phyloP scores from a whole-genome alignment of 2,113 vertebrate genomes.

The Gambusia holbrooki region DNA sequence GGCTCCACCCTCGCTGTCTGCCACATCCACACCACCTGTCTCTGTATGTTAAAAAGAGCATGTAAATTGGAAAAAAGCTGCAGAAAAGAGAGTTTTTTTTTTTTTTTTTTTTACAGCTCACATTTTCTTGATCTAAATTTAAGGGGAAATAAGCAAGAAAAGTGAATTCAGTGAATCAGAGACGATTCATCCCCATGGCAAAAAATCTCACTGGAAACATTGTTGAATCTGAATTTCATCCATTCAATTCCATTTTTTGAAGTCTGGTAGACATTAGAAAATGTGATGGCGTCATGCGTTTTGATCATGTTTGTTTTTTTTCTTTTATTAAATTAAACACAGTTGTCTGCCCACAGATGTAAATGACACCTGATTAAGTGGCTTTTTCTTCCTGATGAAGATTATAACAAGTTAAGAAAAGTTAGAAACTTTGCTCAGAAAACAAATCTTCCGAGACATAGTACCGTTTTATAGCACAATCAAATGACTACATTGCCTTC shows the following conservation, averaged over 20 bases:
- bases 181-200: slow-evolving; percentile 10
- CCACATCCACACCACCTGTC: slow-evolving; percentile 6
- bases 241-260: slow-evolving; percentile 7
- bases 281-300: background rate
- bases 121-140: slow-evolving; percentile 5
- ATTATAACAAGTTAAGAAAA: background rate
- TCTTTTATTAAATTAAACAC: too few relatives aligned
- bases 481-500: too few relatives aligned
- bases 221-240: slow-evolving; percentile 26
- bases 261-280: background rate
- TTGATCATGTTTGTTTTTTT: background rate
- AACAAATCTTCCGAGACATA: too few relatives aligned
- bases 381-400: background rate
- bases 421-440: too few relatives aligned
- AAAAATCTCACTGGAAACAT: slow-evolving; percentile 6
- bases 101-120: too few relatives aligned
- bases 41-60: slow-evolving; percentile 6
- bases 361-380: background rate
- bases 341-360: background rate
- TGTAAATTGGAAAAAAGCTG: slow-evolving; percentile 2
- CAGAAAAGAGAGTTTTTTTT: background rate
- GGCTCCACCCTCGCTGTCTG: slow-evolving; percentile 21
- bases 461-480: too few relatives aligned
- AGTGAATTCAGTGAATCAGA: slow-evolving; percentile 26
- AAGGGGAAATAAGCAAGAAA: slow-evolving; percentile 3